Percentiles rank a stretch among this genome's conserved stretches.
Conservation (phyloP, 2,888 invertebrate genomes). For the Phania funesta region DNA sequence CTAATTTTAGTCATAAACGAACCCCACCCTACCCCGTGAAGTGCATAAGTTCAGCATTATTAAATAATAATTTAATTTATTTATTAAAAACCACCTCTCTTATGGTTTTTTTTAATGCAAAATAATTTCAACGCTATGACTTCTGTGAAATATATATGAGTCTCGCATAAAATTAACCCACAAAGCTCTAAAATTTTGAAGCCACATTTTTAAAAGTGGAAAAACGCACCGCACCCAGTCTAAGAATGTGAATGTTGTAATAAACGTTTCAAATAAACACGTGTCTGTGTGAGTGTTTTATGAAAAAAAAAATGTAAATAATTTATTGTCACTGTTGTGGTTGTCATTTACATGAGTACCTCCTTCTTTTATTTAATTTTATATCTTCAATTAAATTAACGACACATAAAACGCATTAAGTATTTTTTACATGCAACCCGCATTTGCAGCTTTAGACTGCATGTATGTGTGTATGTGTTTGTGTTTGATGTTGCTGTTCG, state of each 20-base stretch:
- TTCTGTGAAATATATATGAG: constrained; percentile 7
- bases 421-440: constrained; percentile 32
- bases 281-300: neutral
- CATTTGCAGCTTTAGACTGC: neutral
- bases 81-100: neutral
- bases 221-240: constrained; percentile 59
- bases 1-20: too few species aligned
- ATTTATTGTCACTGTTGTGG: constrained; percentile 3
- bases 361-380: constrained; percentile 4
- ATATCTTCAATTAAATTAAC: constrained; percentile 43
- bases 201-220: neutral
- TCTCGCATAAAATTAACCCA: constrained; percentile 40
- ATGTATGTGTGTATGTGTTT: neutral
- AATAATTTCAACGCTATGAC: neutral
- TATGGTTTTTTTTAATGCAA: neutral
- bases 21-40: neutral
- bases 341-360: constrained; percentile 25
- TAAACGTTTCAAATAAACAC: neutral
- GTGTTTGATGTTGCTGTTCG: neutral
- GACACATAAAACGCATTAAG: constrained; percentile 53
- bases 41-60: neutral
- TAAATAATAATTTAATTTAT: neutral
- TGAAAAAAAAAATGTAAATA: constrained; percentile 3
- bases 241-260: constrained; percentile 11
- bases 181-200: constrained; percentile 34